Base-by-base conservation (phyloP, 2,113 vertebrate species). In the Eulemur rufifrons region DNA sequence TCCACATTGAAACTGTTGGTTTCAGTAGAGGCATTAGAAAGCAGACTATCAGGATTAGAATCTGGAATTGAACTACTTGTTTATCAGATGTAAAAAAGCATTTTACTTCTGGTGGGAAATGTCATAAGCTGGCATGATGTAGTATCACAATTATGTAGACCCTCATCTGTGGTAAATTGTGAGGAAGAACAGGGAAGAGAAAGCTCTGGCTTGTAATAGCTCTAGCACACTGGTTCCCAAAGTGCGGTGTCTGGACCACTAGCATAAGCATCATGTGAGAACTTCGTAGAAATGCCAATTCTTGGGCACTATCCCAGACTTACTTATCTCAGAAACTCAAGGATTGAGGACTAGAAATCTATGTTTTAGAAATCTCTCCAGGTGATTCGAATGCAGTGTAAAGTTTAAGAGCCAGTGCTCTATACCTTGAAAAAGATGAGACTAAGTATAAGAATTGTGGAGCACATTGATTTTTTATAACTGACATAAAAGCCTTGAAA, bases 401-500 rank as follows among this genome's bases (percentile, higher is more conserved):
- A 68, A 68, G 47, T 92, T 95, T 85, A 89, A 86, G 37, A 89
- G 85, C 42, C 50, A 93, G 17, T 45, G 23, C 2, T 96, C 29
- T 80, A 82, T 39, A 96, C 54, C 68, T 29, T 95, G 52, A 89
- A 95, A 92, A 29, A 71, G 66, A 64, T 47, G n/a, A 71, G 15
- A 8, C 85, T 78, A 92, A 66, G 89, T 27, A 52, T n/a, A 89
- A 81, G 17, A 86, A 95, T 34, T 89, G 15, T 89, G 54, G 39
- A 92, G 25, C 63, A 78, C 47, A 77, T 17, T 69, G 92, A 52
- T 64, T 34, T 45, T 95, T 86, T 93, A 81, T 68, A 91, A 94
- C 32, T 54, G 59, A 87, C 45, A 83, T 87, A 87, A 87, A 96
- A 94, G 14, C 15, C n/a, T 78, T 78, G 45, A n/a, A 92, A 87